phyloP scores from a whole-genome alignment of 2,888 invertebrate species.

The Tenodera sinensis region DNA sequence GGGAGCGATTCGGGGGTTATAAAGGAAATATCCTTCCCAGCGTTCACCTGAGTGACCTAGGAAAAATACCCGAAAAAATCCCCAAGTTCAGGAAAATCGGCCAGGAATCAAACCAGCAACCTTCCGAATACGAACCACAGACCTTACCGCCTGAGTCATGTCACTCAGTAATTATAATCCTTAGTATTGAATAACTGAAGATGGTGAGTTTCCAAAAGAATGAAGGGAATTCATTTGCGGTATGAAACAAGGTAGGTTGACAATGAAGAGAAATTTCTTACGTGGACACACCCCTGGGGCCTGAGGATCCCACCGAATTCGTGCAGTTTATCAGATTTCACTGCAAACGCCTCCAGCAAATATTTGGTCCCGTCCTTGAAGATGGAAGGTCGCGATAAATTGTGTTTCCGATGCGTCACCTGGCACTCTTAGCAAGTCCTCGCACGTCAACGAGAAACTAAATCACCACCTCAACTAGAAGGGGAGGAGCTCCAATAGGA shows the following conservation, averaged over 20 bases:
- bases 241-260: not conserved
- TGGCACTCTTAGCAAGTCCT: not conserved
- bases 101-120: too few relatives aligned
- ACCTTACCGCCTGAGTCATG: too few relatives aligned
- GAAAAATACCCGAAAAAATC: too few relatives aligned
- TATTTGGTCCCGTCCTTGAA: not conserved
- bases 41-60: too few relatives aligned
- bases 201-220: too few relatives aligned
- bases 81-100: too few relatives aligned
- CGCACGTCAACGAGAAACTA: not conserved
- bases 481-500: not conserved
- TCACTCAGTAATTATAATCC: too few relatives aligned
- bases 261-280: not conserved
- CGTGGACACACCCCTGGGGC: not conserved
- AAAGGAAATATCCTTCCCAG: too few relatives aligned
- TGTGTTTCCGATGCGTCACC: not conserved
- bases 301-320: not conserved
- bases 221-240: too few relatives aligned
- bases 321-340: not conserved
- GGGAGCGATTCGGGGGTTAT: too few relatives aligned
- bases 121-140: too few relatives aligned
- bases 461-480: not conserved
- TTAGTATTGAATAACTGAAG: too few relatives aligned
- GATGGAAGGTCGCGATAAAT: not conserved
- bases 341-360: not conserved